Evolutionary conservation across 1,140 invertebrate species (phyloP).

Genomic region (Ostrea denselamellosa): DNA sequence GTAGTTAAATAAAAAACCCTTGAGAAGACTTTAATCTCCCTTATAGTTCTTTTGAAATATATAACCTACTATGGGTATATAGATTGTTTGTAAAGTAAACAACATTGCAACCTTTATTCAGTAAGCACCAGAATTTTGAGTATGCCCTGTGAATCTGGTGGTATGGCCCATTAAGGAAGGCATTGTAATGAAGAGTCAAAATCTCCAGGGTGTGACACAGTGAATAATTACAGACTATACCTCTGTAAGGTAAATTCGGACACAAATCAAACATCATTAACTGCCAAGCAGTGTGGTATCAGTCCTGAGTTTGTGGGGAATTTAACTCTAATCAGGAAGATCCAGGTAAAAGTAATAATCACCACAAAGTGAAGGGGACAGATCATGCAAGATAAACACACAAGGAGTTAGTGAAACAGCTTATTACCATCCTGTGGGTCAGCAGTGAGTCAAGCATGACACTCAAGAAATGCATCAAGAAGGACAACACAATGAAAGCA

Average conservation of each 20-base stretch:
- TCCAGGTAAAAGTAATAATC: slow-evolving; percentile 29
- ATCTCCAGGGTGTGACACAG: slow-evolving; percentile 15
- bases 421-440: neutral
- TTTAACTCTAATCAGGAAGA: neutral
- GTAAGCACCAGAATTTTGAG: slow-evolving; percentile 18
- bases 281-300: neutral
- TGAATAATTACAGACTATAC: slow-evolving; percentile 4
- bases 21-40: slow-evolving; percentile 1
- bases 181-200: neutral
- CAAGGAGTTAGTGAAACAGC: slow-evolving; percentile 12
- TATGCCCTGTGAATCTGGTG: neutral
- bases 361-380: neutral
- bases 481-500: neutral
- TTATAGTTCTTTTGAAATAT: slow-evolving; percentile 15
- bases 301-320: slow-evolving; percentile 10
- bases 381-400: neutral
- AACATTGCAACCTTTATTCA: slow-evolving; percentile 1
- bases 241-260: slow-evolving; percentile 14
- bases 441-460: neutral
- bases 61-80: neutral
- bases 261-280: slow-evolving; percentile 21
- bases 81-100: slow-evolving; percentile 27
- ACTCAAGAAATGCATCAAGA: neutral
- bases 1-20: neutral
- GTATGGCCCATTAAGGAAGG: slow-evolving; percentile 1